Evolutionary conservation across 2,113 vertebrate genomes (phyloP).

Genomic region (Gobio gobio): DNA sequence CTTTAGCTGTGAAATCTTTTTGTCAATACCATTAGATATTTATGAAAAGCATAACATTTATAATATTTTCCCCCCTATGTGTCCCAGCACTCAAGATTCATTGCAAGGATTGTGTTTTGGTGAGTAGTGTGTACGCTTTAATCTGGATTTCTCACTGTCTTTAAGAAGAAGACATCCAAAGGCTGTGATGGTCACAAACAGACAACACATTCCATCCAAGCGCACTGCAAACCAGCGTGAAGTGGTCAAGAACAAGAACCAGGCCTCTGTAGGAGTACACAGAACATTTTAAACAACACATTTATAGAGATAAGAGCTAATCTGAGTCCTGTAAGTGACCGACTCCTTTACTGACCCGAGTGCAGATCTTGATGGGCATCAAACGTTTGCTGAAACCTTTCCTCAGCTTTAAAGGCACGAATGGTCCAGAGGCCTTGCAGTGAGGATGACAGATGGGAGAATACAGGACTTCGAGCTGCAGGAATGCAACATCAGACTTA

Average conservation of each 20-base stretch:
- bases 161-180: constrained; percentile 87
- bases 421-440: constrained; percentile 95
- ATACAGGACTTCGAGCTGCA: constrained; percentile 91
- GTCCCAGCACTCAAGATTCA: not conserved
- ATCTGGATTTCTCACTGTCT: constrained; percentile 77
- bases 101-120: not conserved
- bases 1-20: not conserved
- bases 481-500: not conserved
- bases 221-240: constrained; percentile 95
- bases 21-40: not conserved
- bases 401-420: constrained; percentile 86
- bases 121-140: not conserved
- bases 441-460: constrained; percentile 92
- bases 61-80: not conserved
- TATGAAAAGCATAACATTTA: not conserved
- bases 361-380: constrained; percentile 93
- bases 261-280: constrained; percentile 80
- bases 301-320: not conserved
- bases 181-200: constrained; percentile 85
- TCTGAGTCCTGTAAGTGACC: not conserved
- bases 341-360: constrained; percentile 76
- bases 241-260: constrained; percentile 93
- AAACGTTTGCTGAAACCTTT: constrained; percentile 88
- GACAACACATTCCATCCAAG: constrained; percentile 91
- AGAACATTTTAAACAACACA: not conserved